Base-by-base conservation (phyloP, 2,113 vertebrate species). In the Vanacampus margaritifer region DNA sequence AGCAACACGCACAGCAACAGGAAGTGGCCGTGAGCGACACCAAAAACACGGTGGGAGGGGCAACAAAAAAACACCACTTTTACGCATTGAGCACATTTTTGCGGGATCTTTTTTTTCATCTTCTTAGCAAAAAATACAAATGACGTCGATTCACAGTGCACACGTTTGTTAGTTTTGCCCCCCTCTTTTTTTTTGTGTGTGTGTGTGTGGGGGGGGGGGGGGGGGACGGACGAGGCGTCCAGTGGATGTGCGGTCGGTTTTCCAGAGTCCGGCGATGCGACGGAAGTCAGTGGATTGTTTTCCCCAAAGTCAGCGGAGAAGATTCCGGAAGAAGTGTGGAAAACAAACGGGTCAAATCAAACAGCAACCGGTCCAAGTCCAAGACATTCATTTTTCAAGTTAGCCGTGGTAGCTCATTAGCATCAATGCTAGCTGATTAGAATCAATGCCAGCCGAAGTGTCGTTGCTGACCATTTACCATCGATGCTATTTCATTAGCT, bases 1-100 rank as follows among this genome's bases (percentile, higher is more conserved):
- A 97, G 94, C 78, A 98, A 98, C 95, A 98, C 95, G 97, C 95
- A 96, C 93, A 93, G 94, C 94, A 95, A 94, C 93, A 93, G 94
- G 94, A 95, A 94, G 95, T 94, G 92, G 94, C 94, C 93, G 94
- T 96, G 96, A 94, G 94, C 93, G 95, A 98, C 97, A 98, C 94
- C 89, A 86, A 93, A 98, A 94, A 98, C 95, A 93, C 93, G 87
- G 94, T 9, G 12, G n/a, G 16, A 6, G 61, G 24, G 69, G 73
- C 37, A 63, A 68, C 73, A 45, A 53, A 21, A 69, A 61, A 48
- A 73, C 14, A 48, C 3, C 24, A 64, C 41, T 46, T 26, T 48
- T 32, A 28, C 41, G 24, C 54, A 26, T 26, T 19, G 26, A 32
- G 26, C 26, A 57, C 54, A 57, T 32, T 26, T 64, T 26, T 11